phyloP scores from a whole-genome alignment of 2,888 invertebrate genomes.

The Dexiosoma caninum region DNA sequence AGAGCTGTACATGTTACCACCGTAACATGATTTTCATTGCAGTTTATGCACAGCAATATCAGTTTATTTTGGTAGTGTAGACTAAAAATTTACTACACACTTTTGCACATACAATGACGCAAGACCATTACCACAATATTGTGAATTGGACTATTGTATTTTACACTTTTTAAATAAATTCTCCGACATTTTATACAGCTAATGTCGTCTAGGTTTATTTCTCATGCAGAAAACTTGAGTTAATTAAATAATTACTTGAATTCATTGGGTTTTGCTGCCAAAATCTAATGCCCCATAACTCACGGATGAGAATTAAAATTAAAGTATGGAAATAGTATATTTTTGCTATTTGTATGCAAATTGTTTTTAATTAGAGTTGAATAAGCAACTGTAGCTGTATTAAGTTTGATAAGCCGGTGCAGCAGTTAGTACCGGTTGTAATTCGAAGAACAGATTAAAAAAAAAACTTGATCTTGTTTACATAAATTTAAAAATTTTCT shows the following conservation, averaged over 20 bases:
- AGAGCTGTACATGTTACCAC: too few species aligned
- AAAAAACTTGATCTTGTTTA: conserved; percentile 50
- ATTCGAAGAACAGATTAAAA: conserved; percentile 3
- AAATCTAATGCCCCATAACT: conserved; percentile 16
- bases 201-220: too few species aligned
- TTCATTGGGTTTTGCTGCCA: neutral
- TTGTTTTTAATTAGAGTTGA: conserved; percentile 51
- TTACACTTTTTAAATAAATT: too few species aligned
- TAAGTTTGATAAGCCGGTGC: neutral
- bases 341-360: conserved; percentile 39
- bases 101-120: too few species aligned
- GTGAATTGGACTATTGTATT: too few species aligned
- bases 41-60: too few species aligned
- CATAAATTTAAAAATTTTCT: conserved; percentile 20
- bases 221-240: neutral
- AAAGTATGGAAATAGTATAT: conserved; percentile 18
- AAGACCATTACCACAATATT: too few species aligned
- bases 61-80: too few species aligned
- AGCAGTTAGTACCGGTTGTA: neutral
- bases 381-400: conserved; percentile 3
- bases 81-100: too few species aligned
- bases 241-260: neutral
- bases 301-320: conserved; percentile 30
- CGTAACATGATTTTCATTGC: too few species aligned
- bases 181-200: too few species aligned